A percentile compares a stretch with the other conserved stretches of the same genome.
Evolutionary conservation across 2,888 invertebrate species (phyloP).

Genomic region (Serripes groenlandicus): DNA sequence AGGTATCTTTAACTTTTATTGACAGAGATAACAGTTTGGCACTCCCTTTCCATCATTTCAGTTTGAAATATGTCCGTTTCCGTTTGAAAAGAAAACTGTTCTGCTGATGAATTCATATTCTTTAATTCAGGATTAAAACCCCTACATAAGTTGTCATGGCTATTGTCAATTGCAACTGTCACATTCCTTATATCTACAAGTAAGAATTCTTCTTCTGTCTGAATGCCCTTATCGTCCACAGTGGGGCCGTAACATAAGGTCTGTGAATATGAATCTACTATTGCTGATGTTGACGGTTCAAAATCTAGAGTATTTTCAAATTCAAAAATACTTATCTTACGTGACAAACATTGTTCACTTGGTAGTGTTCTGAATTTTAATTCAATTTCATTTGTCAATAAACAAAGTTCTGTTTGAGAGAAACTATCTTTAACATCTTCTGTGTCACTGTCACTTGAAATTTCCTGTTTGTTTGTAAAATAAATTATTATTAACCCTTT

Average conservation of each 20-base stretch:
- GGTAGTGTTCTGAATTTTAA: slow-evolving; percentile 15
- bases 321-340: slow-evolving; percentile 17
- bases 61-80: slow-evolving; percentile 15
- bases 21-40: slow-evolving; percentile 16
- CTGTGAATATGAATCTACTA: slow-evolving; percentile 26
- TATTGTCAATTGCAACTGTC: background rate
- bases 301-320: slow-evolving; percentile 31
- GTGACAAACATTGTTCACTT: background rate
- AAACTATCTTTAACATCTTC: slow-evolving; percentile 8
- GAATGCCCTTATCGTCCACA: slow-evolving; percentile 11
- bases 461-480: background rate
- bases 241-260: slow-evolving; percentile 16
- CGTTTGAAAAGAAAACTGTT: slow-evolving; percentile 6
- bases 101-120: too few species aligned
- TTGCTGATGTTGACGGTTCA: background rate
- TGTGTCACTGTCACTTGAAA: slow-evolving; percentile 24
- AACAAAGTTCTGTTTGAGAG: slow-evolving; percentile 5
- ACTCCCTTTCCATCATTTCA: slow-evolving; percentile 1
- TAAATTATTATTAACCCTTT: background rate
- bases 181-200: background rate
- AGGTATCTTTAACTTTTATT: background rate
- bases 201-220: slow-evolving; percentile 6
- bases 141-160: background rate
- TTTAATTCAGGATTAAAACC: background rate
- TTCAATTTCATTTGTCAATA: background rate